Base-by-base conservation (phyloP, 2,888 invertebrate species). In the Dicyrtomina minuta region DNA sequence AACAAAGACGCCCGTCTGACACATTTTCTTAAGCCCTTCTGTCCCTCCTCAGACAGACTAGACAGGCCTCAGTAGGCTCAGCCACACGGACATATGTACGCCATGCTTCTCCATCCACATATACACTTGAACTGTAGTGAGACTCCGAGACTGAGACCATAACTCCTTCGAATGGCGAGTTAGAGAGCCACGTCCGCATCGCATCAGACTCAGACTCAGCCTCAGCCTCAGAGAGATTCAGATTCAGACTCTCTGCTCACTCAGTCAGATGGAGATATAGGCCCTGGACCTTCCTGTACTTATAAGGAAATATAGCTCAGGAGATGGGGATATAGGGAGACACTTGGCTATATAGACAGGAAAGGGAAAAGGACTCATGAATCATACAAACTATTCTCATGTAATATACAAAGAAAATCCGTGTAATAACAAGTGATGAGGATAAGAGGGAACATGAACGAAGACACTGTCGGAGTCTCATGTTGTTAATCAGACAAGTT, bases 1-100 rank as follows among this genome's bases (percentile, higher is more conserved):
- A 70, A 72, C 70, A 73, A 67, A 74, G 68, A 67, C 62, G 66
- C 59, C 71, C 68, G 72, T 73, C 68, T 58, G 41, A 70, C 70
- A 70, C 64, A 70, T 66, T 74, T 72, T 70, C 71, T 68, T 65
- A 65, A 65, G 65, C 55, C 44, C 56, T 56, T 41, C 55, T 55
- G 43, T 65, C 64, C 65, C 65, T 56, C 64, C 44, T 62, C 49
- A 62, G 58, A 58, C 58, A 39, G 58, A 1, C 41, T 39, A 33
- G 26, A 33, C 51, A 56, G 24, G 26, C 26, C 17, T 59, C 39
- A 41, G 59, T 39, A 61, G 41, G 41, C 33, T 10, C n/a, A 13
- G 13, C 10, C 26, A 26, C 51, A 22, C 51, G 8, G 15, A 41
- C 22, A 46, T n/a, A 46, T 12, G 15, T 22, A 59, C 10, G 13